Evolutionary conservation across 1,140 invertebrate species (phyloP).

Genomic region (Octopus bimaculoides): DNA sequence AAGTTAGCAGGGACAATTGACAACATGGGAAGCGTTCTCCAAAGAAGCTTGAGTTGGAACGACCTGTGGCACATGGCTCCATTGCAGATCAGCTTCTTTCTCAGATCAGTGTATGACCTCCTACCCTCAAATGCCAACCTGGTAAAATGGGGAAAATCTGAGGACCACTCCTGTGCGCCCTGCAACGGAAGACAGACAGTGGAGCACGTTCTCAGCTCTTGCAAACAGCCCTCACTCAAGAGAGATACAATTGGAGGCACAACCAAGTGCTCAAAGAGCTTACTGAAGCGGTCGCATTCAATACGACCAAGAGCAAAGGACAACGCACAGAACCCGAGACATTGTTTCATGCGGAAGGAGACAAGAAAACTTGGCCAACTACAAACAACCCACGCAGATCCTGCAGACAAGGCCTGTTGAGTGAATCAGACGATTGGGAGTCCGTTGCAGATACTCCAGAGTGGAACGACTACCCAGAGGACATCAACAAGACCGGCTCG

Average conservation of each 20-base stretch:
- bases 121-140: not conserved
- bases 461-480: too few relatives aligned
- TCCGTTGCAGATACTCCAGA: too few relatives aligned
- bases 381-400: too few relatives aligned
- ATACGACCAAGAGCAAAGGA: too few relatives aligned
- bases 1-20: not conserved
- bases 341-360: too few relatives aligned
- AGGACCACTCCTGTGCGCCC: not conserved
- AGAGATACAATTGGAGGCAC: not conserved
- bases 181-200: not conserved
- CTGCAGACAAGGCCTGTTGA: too few relatives aligned
- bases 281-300: too few relatives aligned
- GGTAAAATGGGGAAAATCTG: not conserved
- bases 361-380: too few relatives aligned
- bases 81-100: not conserved
- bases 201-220: not conserved
- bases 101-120: not conserved
- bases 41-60: not conserved
- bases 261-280: constrained; percentile 1
- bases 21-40: not conserved
- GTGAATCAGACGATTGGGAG: too few relatives aligned
- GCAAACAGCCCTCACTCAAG: not conserved
- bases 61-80: not conserved
- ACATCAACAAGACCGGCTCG: too few relatives aligned
- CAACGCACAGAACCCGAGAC: too few relatives aligned